Base-by-base conservation (phyloP, 2,888 invertebrate genomes). In the Himalopsyche japonica region DNA sequence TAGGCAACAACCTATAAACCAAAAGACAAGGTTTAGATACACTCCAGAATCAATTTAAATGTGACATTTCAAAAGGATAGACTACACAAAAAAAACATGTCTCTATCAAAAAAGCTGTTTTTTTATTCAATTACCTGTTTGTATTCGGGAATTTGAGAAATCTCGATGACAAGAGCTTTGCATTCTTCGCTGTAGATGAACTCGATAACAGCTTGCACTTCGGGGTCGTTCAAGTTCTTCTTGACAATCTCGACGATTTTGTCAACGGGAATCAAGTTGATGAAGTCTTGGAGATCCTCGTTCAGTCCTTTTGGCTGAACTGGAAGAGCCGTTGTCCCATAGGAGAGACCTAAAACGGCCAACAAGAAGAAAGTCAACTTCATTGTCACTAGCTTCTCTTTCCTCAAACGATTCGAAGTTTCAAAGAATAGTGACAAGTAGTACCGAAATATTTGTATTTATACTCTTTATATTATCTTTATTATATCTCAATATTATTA, bases 201-300 rank as follows among this genome's bases (percentile, higher is more conserved):
- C 27, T 43, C 80, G 18, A 85, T 32, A 3, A 82, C 78, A 10
- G 57, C 57, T 48, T 80, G 80, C 4, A 85, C 77, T 57, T 85
- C 82, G 10, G 85, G 85, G 15, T 85, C 85, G 3, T 82, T 64
- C 80, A 82, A 24, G 64, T 80, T 85, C 15, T 18, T 30, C 24
- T 47, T 15, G 32, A 85, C 48, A 15, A 85, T 82, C 3, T 49
- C 49, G 47, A 64, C 18, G 47, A 85, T 82, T 30, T 85, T 64
- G 5, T 80, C 64, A 0, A 34, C 34, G 32, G 85, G 85, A 30
- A 85, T 43, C 8, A 85, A 80, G 70, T 76, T 47, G 1, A 82
- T 37, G 79, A 85, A 85, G 57, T 85, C 85, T 27, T 80, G 85
- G 8, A 85, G 78, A 43, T 85, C 85, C 6, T 81, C 77, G 24